Base-by-base conservation (phyloP, 1,140 invertebrate species). In the Brachionus calyciflorus region DNA sequence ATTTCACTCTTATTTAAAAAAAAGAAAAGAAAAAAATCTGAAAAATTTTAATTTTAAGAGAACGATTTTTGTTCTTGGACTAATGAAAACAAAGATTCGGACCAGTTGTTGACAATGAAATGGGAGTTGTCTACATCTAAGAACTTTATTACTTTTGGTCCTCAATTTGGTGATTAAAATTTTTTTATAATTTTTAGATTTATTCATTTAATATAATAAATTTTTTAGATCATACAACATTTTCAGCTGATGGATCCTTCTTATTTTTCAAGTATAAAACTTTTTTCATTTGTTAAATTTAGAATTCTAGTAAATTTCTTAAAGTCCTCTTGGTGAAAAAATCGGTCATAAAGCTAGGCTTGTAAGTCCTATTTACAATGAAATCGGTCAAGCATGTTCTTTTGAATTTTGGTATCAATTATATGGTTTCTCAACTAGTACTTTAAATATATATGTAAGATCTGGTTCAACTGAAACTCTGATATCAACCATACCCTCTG, bases 281-380 rank as follows among this genome's bases (percentile, higher is more conserved):
- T 19, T 33, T 1, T 33, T 9, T 5, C 2, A 21, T 33, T 33
- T 17, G 2, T 60, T 3, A 9, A 14, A 12, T n/a, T 33, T 37
- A 6, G 30, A 19, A 19, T 60, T 60, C 9, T 33, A 3, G 28
- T 26, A 33, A 17, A 17, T 37, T 33, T 17, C 19, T 0, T 9
- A 14, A 21, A 70, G 65, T 70, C 65, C 65, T 4, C 14, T 49
- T 17, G 48, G 65, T 30, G 48, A 70, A 19, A 10, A 24, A 14
- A 21, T 14, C 37, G 33, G 63, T 21, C 73, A 70, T 33, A 53
- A 44, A 46, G 28, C 77, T 7, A 26, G 79, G 65, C 51, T 83
- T 17, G 41, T 80, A 12, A 82, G 82, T 53, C 82, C 82, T 24
- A 17, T 80, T 9, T 83, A 80, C 65, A 75, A 77, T 24, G 78